Base-by-base conservation (phyloP, 2,113 vertebrate genomes). In the Nettapus auritus region DNA sequence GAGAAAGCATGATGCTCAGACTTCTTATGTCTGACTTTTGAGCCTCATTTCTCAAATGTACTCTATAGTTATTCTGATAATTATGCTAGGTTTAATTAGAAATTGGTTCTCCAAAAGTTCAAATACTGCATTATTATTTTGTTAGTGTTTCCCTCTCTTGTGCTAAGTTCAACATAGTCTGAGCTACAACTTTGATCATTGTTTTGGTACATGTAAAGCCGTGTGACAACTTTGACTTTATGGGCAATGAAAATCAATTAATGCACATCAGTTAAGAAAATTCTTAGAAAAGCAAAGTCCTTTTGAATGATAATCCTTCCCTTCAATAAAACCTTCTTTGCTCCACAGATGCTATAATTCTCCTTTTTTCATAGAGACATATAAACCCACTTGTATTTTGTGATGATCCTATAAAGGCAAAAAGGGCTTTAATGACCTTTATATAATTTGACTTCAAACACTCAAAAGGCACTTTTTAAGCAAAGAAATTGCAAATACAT, bases 21-120 rank as follows among this genome's bases (percentile, higher is more conserved):
- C 60, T 87, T 94, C 94, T 96, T 69, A 78, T 67, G 71, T 36
- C 55, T 89, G 75, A 81, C n/a, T 92, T 95, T 62, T 91, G 79
- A 89, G 70, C 42, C 46, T 93, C 63, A 59, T 90, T 96, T 92
- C 67, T 91, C 88, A 91, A 79, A 84, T 31, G 22, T 62, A 66
- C 40, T 36, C 23, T 57, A 68, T 1, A 2, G 62, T 69, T 84
- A 85, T 89, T 92, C 84, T 89, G 84, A 92, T 77, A 92, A 82
- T 64, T 91, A 67, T 70, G 36, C 28, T 63, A 80, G 34, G 78
- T 87, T 95, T 95, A 94, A 95, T 94, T 89, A 91, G 81, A 46
- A 96, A 73, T 88, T 50, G 67, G 19, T 78, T 93, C 90, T 64
- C 60, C 76, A 81, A 38, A 21, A 56, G 56, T 79, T 91, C 86